A percentile compares a stretch with the other conserved stretches of the same genome.
These are phyloP conservation scores for Aurelia coerulea DNA, from an alignment of 30 jellyfish, hydroid and myxozoan genomes.

Conservation along the genomic window DNA sequence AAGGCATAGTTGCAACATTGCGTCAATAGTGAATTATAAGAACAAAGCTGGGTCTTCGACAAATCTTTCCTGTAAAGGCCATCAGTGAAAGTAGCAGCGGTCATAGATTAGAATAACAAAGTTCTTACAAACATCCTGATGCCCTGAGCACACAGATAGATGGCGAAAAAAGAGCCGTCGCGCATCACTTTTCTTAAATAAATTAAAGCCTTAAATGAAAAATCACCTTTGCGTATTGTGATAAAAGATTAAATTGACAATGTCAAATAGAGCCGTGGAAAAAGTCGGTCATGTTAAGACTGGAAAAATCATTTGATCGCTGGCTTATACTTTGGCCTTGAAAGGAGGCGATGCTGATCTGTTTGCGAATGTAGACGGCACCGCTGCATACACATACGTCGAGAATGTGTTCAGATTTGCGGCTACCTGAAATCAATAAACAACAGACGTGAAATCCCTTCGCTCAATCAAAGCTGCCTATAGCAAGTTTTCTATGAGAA, in stretches of 20 bases:
- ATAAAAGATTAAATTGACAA: conserved; percentile 44
- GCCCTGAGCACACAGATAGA: conserved; percentile 45
- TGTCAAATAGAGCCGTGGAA: conserved; percentile 67
- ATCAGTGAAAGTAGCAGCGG: conserved; percentile 23
- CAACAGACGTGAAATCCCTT: conserved; percentile 36
- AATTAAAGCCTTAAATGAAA: conserved; percentile 48
- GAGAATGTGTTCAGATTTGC: conserved; percentile 52
- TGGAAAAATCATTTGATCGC: conserved; percentile 56
- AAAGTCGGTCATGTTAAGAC: conserved; percentile 50
- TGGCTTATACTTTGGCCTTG: conserved; percentile 45
- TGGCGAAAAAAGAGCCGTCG: conserved; percentile 52
- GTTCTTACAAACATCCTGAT: conserved; percentile 36
- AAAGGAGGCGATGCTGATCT: conserved; percentile 62
- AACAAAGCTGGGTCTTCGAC: too few relatives aligned
- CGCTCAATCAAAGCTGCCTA: conserved; percentile 43
- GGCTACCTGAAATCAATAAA: conserved; percentile 37
- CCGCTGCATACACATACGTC: conserved; percentile 56
- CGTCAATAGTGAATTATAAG: too few relatives aligned
- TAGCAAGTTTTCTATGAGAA: not conserved
- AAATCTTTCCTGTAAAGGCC: too few relatives aligned
- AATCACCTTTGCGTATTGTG: conserved; percentile 45
- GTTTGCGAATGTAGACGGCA: conserved; percentile 54
- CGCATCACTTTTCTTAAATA: conserved; percentile 39
- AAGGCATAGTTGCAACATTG: too few relatives aligned
- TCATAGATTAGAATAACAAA: conserved; percentile 49